Base-by-base conservation (phyloP, 2,113 vertebrate species). In the Sander lucioperca region DNA sequence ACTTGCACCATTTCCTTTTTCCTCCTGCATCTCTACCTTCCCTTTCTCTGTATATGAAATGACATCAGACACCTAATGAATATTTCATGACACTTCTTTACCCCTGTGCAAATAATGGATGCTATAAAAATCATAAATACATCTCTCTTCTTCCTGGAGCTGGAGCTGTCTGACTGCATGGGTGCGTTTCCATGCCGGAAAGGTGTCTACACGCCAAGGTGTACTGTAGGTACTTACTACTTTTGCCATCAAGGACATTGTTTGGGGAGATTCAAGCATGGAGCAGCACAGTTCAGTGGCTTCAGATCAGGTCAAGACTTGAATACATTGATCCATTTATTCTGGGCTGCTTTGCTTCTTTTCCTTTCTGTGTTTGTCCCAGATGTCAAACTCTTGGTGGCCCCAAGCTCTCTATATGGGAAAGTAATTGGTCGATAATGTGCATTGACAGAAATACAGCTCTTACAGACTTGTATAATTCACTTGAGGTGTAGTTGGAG, bases 51-150 rank as follows among this genome's bases (percentile, higher is more conserved):
- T 70, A 57, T 70, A 71, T 66, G 65, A 83, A 80, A 82, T 86
- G 83, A 89, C 86, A 91, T 90, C 88, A 86, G 87, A 85, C 57
- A 74, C 74, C 71, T 64, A 47, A 89, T 91, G 54, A 62, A 91
- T 94, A 85, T 89, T 94, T 93, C 89, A 93, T 88, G 82, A 74
- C 45, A 48, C 64, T 74, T 83, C 71, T 72, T 84, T 89, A 77
- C 83, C 86, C 72, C 72, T 50, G 62, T 75, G 85, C 65, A 91
- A 93, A 92, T 91, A 91, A 87, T 83, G 78, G 71, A 80, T 83
- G 79, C 86, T 77, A 71, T 87, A 86, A 89, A 89, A 88, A 77
- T 36, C 84, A 72, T 75, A 86, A 88, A 80, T 86, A 88, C 77
- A 69, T 78, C 63, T 66, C 77, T 79, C 72, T 68, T 83, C 61